Base-by-base conservation (phyloP, 2,797 vertebrate species). In the Takifugu ocellatus region DNA sequence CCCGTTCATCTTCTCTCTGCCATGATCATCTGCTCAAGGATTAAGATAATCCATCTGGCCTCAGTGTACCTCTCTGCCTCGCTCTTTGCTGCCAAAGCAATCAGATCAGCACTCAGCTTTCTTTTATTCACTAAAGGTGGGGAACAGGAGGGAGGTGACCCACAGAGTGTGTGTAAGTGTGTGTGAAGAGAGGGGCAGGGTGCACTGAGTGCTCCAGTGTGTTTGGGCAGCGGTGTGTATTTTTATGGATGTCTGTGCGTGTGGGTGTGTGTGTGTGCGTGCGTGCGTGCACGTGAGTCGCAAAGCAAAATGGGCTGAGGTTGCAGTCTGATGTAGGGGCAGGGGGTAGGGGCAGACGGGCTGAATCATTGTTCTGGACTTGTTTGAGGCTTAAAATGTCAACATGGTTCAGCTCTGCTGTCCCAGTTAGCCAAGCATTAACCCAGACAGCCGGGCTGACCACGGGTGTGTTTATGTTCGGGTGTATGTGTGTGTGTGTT, bases 341-440 rank as follows among this genome's bases (percentile, higher is more conserved):
- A 14, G 14, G 48, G 52, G 77, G 78, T 71, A 61, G 77, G 78
- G 75, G 59, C 68, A 75, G 84, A 79, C 61, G 78, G 78, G 78
- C 80, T 82, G 86, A 88, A 88, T 88, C 86, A 87, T 88, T 88
- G 88, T 88, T 90, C 86, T 84, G 87, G 85, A 86, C 87, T 85
- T 85, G 83, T 87, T 83, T 83, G 85, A 84, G 85, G 88, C 84
- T 88, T 89, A 88, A 89, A 89, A 87, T 89, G 86, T 90, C 88
- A 89, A 86, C 84, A 84, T 85, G 83, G 85, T 88, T 90, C 87
- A 89, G 78, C 83, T 85, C 80, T 82, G 82, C 81, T 90, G 88
- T 88, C 87, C 86, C 84, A 89, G 87, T 87, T 90, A 89, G 82
- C 77, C 81, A 81, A 82, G 82, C 86, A 90, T 90, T 89, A 88